These are phyloP conservation scores for Stigmatopora argus DNA, from an alignment of 2,113 vertebrate genomes.

Conservation along the genomic window DNA sequence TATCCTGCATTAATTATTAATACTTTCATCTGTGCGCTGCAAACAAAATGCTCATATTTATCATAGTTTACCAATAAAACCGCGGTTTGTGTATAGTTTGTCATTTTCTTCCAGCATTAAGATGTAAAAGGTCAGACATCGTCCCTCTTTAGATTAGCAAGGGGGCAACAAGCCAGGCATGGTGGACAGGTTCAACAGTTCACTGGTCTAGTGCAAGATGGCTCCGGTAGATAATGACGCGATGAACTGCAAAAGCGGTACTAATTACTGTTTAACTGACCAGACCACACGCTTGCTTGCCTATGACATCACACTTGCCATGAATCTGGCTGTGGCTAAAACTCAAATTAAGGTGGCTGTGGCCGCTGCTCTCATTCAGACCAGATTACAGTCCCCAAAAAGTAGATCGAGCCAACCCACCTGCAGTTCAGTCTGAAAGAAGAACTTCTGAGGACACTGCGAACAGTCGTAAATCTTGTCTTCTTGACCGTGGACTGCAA, in stretches of 20 bases:
- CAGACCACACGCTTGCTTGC: constrained; percentile 55
- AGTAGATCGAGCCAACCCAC: constrained; percentile 56
- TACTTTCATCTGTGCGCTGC: not conserved
- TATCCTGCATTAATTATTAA: constrained; percentile 6
- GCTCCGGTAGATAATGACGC: constrained; percentile 28
- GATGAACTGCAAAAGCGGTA: constrained; percentile 38
- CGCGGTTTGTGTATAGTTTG: not conserved
- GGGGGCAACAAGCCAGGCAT: not conserved
- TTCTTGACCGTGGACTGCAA: constrained; percentile 94
- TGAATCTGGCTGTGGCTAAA: constrained; percentile 27
- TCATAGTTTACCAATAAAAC: constrained; percentile 1
- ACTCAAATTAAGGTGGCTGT: not conserved
- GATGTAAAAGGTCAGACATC: not conserved
- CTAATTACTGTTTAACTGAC: constrained; percentile 38
- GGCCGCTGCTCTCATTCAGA: not conserved
- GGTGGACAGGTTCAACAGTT: constrained; percentile 16
- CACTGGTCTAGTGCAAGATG: constrained; percentile 10
- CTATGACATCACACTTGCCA: constrained; percentile 43
- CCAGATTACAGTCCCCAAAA: not conserved
- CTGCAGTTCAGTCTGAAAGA: constrained; percentile 99
- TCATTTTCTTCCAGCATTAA: not conserved
- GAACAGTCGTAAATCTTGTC: constrained; percentile 99
- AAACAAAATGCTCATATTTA: not conserved
- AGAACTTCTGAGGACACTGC: constrained; percentile 99
- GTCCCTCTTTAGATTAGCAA: constrained; percentile 8